Base-by-base conservation (phyloP, 1,140 invertebrate species). In the Drosophila mojavensis region DNA sequence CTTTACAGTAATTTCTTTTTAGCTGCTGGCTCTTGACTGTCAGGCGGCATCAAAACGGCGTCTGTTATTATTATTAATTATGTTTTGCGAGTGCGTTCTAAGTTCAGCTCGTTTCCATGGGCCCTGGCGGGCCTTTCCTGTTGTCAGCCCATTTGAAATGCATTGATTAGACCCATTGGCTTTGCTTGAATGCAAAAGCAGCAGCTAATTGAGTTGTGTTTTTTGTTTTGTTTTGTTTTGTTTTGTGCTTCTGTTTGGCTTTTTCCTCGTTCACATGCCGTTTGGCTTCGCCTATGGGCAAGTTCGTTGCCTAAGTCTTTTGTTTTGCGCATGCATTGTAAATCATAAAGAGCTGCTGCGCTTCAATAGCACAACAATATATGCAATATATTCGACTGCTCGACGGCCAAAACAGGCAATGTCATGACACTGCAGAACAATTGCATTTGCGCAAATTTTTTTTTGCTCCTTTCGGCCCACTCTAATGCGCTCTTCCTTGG, bases 1-100 rank as follows among this genome's bases (percentile, higher is more conserved):
- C 36, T 39, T 39, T 39, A 13, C 36, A 39, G 36, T 13, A 39
- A 39, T 33, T 13, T 36, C 9, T 17, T 36, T 55, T 58, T 62
- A 33, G 50, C 69, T 72, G 60, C 41, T 67, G 75, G 65, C 82
- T 70, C 59, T 58, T 72, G 54, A 51, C 84, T 89, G 79, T 80
- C 84, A 80, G 79, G 64, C 51, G 60, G 61, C 76, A 79, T 83
- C 84, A 84, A 78, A 83, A 89, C 84, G 84, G 77, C 77, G 84
- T 83, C 78, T 89, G 84, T 88, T 88, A 88, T 88, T 88, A 88
- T 88, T 84, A 88, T 89, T 89, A 84, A 88, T 88, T 88, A 88
- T 89, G 84, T 85, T 88, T 88, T 88, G 26, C 73, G 71, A 65
- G 67, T 89, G 82, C 76, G 76, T 88, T 88, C 76, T 81, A 51